Base-by-base conservation (phyloP, 2,797 vertebrate genomes). In the Harpagifer antarcticus region DNA sequence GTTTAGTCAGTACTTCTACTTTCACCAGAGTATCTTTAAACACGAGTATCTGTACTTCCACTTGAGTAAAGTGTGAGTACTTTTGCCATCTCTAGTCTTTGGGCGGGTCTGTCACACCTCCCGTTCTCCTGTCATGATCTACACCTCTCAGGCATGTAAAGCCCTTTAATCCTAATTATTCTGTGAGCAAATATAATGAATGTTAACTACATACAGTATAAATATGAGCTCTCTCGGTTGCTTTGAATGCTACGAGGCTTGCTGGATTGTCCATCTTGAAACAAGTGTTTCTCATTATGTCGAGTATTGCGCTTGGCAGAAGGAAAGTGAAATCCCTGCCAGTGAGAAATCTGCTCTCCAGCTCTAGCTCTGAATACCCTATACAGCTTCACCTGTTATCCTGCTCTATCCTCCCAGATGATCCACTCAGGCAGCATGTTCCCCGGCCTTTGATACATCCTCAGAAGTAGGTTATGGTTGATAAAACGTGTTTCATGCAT, bases 361-460 rank as follows among this genome's bases (percentile, higher is more conserved):
- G n/a, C 74, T 89, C 89, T 83, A 88, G 89, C 87, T 90, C 90
- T 84, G 86, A 92, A 90, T 91, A 88, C 89, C 90, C 90, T 91
- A 91, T 93, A 90, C 91, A 91, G 92, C 91, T 94, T 92, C 90
- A 93, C 92, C 92, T 94, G 91, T 89, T 88, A 85, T 90, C 79
- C 83, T 73, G 85, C 85, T 88, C 83, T 78, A 74, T 85, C 88
- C 85, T 76, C 54, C 16, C 76, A 84, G 75, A 86, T 89, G 82
- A 88, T 90, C 87, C 86, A 68, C 85, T 67, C 62, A 78, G 82
- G 82, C 87, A 74, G 72, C 78, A 73, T 76, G 64, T 87, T 90
- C 81, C 83, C 44, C 50, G 71, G 79, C 62, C 57, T 89, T 43
- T 73, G 64, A 73, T 70, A 47, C 37, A 64, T 72, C 89, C 74